phyloP scores from a whole-genome alignment of 1,140 invertebrate species.

The Tetramorium simillimum region DNA sequence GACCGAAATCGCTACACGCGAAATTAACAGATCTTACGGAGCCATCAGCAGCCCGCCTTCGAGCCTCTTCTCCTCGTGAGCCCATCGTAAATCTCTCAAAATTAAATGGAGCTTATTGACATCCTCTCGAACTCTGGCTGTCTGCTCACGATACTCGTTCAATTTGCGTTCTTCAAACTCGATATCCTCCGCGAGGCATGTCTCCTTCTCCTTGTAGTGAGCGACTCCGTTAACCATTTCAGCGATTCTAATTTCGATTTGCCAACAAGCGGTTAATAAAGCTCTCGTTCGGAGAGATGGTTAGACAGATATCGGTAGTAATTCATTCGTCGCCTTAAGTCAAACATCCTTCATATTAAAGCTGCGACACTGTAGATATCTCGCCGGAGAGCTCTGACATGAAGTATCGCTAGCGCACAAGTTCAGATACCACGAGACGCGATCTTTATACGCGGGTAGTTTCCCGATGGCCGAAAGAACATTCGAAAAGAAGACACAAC shows the following conservation, averaged over 20 bases:
- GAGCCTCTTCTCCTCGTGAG: slow-evolving; percentile 46
- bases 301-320: slow-evolving; percentile 38
- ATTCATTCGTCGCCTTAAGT: slow-evolving; percentile 39
- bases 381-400: neutral
- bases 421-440: neutral
- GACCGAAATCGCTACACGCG: slow-evolving; percentile 17
- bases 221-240: slow-evolving; percentile 62
- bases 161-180: slow-evolving; percentile 49
- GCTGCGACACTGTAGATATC: slow-evolving; percentile 16
- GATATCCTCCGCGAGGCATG: slow-evolving; percentile 58
- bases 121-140: slow-evolving; percentile 37
- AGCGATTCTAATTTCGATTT: slow-evolving; percentile 62
- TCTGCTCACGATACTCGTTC: slow-evolving; percentile 3
- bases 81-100: slow-evolving; percentile 54
- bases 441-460: slow-evolving; percentile 28
- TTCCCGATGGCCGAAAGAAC: neutral
- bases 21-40: slow-evolving; percentile 51
- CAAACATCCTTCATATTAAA: slow-evolving; percentile 29
- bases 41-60: slow-evolving; percentile 69
- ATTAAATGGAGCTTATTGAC: slow-evolving; percentile 52
- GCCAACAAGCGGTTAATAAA: slow-evolving; percentile 42
- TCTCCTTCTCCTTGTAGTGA: slow-evolving; percentile 71
- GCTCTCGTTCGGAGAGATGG: slow-evolving; percentile 10
- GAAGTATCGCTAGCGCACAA: slow-evolving; percentile 24
- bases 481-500: neutral